Evolutionary conservation across 2,888 invertebrate species (phyloP).

Genomic region (Apotomis capreana): DNA sequence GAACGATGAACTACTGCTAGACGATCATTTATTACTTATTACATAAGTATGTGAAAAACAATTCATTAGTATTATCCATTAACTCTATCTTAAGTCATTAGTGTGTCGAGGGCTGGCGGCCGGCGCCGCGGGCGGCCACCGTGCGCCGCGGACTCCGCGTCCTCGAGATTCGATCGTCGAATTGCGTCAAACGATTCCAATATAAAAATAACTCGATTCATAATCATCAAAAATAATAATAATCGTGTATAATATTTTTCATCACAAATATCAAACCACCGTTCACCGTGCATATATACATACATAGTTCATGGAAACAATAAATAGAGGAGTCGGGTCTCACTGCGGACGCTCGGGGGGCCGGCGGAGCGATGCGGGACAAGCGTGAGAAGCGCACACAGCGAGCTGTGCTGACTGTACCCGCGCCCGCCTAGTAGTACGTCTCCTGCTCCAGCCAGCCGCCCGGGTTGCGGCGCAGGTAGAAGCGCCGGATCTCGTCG

Average conservation of each 20-base stretch:
- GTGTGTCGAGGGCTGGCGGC: slow-evolving; percentile 56
- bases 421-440: slow-evolving; percentile 89
- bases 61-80: slow-evolving; percentile 68
- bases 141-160: slow-evolving; percentile 41
- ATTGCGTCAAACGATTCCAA: slow-evolving; percentile 65
- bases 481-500: slow-evolving; percentile 98
- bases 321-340: slow-evolving; percentile 35
- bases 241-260: slow-evolving; percentile 65
- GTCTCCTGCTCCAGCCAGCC: slow-evolving; percentile 99
- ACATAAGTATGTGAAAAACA: slow-evolving; percentile 80
- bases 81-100: slow-evolving; percentile 66
- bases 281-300: slow-evolving; percentile 80
- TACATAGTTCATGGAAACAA: slow-evolving; percentile 67
- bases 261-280: slow-evolving; percentile 74
- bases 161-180: slow-evolving; percentile 53
- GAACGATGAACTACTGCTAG: slow-evolving; percentile 74
- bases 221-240: slow-evolving; percentile 66
- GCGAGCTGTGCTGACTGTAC: slow-evolving; percentile 50
- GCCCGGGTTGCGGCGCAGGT: slow-evolving; percentile 98
- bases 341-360: slow-evolving; percentile 32
- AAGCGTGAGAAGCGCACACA: slow-evolving; percentile 80
- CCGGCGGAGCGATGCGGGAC: slow-evolving; percentile 61
- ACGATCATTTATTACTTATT: slow-evolving; percentile 77
- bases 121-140: slow-evolving; percentile 41
- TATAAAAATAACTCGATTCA: slow-evolving; percentile 78